Evolutionary conservation across 1,140 invertebrate species (phyloP).

Genomic region (Dinoponera quadriceps): DNA sequence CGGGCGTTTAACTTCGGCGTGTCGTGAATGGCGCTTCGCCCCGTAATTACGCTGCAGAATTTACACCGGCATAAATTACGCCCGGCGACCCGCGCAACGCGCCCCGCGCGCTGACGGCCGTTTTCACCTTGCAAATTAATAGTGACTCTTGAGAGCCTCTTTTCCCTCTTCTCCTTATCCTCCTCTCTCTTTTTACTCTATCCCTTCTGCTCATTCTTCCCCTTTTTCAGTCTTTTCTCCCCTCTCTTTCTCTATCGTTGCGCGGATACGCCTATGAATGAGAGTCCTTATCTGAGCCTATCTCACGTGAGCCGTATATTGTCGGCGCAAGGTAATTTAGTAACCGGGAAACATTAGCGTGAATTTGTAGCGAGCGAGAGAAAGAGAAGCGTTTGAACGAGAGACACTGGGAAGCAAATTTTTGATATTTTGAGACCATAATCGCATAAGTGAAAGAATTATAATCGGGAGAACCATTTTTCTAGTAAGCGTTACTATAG

Average conservation of each 20-base stretch:
- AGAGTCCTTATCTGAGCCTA: not conserved
- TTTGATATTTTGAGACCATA: too few relatives aligned
- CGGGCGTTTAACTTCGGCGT: conserved; percentile 51
- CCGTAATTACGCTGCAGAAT: conserved; percentile 71
- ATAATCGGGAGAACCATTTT: too few relatives aligned
- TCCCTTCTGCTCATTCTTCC: not conserved
- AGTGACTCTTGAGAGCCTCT: conserved; percentile 36
- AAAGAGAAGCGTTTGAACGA: too few relatives aligned
- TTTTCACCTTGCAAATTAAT: conserved; percentile 72
- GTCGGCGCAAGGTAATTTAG: conserved; percentile 42
- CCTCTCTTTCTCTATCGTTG: not conserved
- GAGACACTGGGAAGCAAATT: not conserved
- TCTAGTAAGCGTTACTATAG: too few relatives aligned
- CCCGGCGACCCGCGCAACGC: conserved; percentile 52
- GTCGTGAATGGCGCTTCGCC: conserved; percentile 63
- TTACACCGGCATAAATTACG: conserved; percentile 73
- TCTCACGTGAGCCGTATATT: not conserved
- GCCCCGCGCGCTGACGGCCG: conserved; percentile 24
- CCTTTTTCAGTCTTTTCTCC: not conserved
- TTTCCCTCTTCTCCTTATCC: too few relatives aligned
- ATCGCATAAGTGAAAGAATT: too few relatives aligned
- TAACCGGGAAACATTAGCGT: not conserved
- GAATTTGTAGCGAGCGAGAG: not conserved
- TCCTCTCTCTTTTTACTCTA: not conserved
- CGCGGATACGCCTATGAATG: conserved; percentile 38